A percentile compares a stretch with the other conserved stretches of the same genome.
These are phyloP conservation scores for Eurois occulta DNA, from an alignment of 2,888 invertebrate species.

Conservation along the genomic window DNA sequence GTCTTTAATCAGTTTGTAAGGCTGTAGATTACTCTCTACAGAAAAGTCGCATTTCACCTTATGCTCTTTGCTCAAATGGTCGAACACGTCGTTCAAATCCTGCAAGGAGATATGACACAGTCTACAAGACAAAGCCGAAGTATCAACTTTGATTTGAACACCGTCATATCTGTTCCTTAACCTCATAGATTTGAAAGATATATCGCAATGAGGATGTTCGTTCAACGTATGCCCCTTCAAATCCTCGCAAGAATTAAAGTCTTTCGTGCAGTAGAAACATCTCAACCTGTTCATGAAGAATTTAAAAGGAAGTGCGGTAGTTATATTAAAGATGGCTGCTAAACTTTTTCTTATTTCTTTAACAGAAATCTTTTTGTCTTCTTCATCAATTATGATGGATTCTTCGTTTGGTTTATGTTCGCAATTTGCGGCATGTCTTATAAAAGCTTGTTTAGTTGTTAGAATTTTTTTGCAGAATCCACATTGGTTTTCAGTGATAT, in stretches of 20 bases:
- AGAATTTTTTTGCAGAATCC: constrained; percentile 79
- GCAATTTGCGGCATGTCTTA: constrained; percentile 80
- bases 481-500: constrained; percentile 74
- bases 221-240: constrained; percentile 79
- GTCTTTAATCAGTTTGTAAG: constrained; percentile 78
- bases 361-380: constrained; percentile 71
- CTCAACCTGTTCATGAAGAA: constrained; percentile 81
- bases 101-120: constrained; percentile 73
- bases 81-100: constrained; percentile 73
- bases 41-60: constrained; percentile 71
- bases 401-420: constrained; percentile 55
- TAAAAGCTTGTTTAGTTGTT: constrained; percentile 78
- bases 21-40: constrained; percentile 73
- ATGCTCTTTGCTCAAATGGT: constrained; percentile 77
- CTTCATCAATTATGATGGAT: constrained; percentile 63
- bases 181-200: constrained; percentile 78
- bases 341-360: constrained; percentile 78
- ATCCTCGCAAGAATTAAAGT: constrained; percentile 79
- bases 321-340: constrained; percentile 81
- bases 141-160: constrained; percentile 82
- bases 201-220: constrained; percentile 82
- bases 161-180: constrained; percentile 79
- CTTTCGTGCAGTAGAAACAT: constrained; percentile 85
- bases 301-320: constrained; percentile 84
- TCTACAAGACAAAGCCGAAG: constrained; percentile 77